Evolutionary conservation across 2,888 invertebrate species (phyloP), one percentile per base, ranked within the genome.

Genomic region (Byasa hedistus): DNA sequence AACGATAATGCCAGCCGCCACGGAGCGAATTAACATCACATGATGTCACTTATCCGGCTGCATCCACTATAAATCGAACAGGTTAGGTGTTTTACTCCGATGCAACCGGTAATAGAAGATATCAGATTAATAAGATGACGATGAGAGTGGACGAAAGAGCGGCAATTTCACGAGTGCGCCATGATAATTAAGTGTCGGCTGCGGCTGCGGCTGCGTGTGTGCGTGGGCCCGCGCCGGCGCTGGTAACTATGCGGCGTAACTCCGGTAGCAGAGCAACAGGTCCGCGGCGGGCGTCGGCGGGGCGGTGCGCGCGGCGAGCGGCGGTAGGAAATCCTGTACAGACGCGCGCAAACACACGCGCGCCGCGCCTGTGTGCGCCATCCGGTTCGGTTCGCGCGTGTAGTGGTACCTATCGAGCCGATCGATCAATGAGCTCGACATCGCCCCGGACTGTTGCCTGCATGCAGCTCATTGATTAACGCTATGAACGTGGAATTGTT

Each of bases 161-260:
- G 80, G 85, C 83, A 86, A 86, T 89, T 89, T 87, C 82, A 86
- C 85, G 85, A 89, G 82, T 85, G 79, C 80, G 83, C 86, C 82
- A 82, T 83, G 82, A 87, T 89, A 86, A 89, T 89, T 85, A 87
- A 87, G 84, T 84, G 85, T 86, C 80, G 79, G 77, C 79, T 74
- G 77, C 75, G 79, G 77, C 19, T 48, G 48, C n/a, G n/a, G n/a
- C n/a, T n/a, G 52, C 19, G 73, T 79, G 87, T 85, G 86, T 86
- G 89, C 80, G 87, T 86, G 83, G 80, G 80, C 75, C 61, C 27
- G 63, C 61, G 63, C 69, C 73, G 74, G 71, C 77, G 76, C 71
- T 86, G 89, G 91, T 90, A 91, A 91, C 88, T 91, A 91, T 89
- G 90, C 91, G 87, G 91, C 91, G 91, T 91, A 91, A 91, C 91